These are phyloP conservation scores for Azorinus chamasolen DNA, from an alignment of 2,888 invertebrate genomes.

Conservation along the genomic window DNA sequence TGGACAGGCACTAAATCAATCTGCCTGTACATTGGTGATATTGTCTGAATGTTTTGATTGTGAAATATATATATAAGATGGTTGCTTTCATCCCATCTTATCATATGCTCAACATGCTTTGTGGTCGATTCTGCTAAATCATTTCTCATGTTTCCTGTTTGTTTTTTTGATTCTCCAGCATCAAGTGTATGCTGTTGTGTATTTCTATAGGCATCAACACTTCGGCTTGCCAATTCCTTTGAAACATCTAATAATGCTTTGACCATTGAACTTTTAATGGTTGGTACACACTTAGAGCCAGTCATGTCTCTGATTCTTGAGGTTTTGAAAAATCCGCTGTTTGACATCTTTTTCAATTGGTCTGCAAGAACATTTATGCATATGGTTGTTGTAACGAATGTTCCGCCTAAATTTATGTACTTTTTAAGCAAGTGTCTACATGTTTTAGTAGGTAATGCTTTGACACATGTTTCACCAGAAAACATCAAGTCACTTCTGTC, in stretches of 20 bases:
- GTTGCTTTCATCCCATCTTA: slow-evolving; percentile 73
- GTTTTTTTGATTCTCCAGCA: too few relatives aligned
- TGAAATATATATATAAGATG: slow-evolving; percentile 72
- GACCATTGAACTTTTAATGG: slow-evolving; percentile 37
- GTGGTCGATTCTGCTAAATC: slow-evolving; percentile 39
- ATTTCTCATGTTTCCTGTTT: too few relatives aligned
- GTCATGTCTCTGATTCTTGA: slow-evolving; percentile 49
- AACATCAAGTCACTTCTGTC: slow-evolving; percentile 61
- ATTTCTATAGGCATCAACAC: slow-evolving; percentile 37
- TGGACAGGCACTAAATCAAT: slow-evolving; percentile 48
- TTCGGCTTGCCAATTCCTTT: slow-evolving; percentile 51
- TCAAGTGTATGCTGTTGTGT: slow-evolving; percentile 36
- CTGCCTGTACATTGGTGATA: slow-evolving; percentile 66
- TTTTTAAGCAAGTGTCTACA: slow-evolving; percentile 57
- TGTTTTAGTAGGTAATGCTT: slow-evolving; percentile 30
- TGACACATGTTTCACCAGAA: slow-evolving; percentile 23
- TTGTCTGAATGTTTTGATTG: slow-evolving; percentile 66
- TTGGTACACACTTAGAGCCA: slow-evolving; percentile 20
- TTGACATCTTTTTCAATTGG: slow-evolving; percentile 73
- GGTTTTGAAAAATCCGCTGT: slow-evolving; percentile 67
- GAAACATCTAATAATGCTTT: slow-evolving; percentile 50
- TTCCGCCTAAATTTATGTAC: slow-evolving; percentile 45
- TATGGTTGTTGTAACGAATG: slow-evolving; percentile 62
- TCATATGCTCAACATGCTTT: slow-evolving; percentile 65
- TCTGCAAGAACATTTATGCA: slow-evolving; percentile 72